Percentiles rank a stretch among this genome's conserved stretches.
Evolutionary conservation across 2,113 vertebrate species (phyloP).

Genomic region (Stigmatopora argus): DNA sequence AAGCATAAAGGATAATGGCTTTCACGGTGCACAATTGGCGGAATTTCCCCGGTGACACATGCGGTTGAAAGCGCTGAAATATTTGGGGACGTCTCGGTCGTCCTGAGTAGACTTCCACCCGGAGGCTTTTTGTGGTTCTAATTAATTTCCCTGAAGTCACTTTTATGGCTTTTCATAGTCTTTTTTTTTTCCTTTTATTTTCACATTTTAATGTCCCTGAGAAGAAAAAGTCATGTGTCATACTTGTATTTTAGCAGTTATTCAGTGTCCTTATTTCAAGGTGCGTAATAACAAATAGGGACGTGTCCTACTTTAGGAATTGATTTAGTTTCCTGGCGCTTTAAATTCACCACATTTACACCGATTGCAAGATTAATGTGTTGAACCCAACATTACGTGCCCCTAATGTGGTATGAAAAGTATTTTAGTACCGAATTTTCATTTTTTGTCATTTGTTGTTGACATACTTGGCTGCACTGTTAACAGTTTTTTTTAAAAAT

Average conservation of each 20-base stretch:
- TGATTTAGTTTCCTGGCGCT: neutral
- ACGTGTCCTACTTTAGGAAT: neutral
- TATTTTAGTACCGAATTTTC: neutral
- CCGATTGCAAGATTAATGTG: neutral
- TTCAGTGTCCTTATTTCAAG: neutral
- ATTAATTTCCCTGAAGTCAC: slow-evolving; percentile 59
- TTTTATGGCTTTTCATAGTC: slow-evolving; percentile 48
- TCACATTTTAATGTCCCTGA: slow-evolving; percentile 18
- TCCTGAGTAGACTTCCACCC: slow-evolving; percentile 43
- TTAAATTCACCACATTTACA: neutral
- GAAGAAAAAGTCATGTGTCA: neutral
- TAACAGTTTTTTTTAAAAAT: no score
- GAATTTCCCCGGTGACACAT: slow-evolving; percentile 59
- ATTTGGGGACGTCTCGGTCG: slow-evolving; percentile 49
- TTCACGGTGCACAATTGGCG: slow-evolving; percentile 46
- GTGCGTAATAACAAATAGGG: neutral
- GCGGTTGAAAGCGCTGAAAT: slow-evolving; percentile 57
- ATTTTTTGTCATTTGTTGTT: no score
- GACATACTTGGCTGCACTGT: no score
- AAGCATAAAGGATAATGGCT: slow-evolving; percentile 59
- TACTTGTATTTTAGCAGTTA: neutral
- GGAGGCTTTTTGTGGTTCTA: slow-evolving; percentile 44
- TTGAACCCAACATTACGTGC: neutral
- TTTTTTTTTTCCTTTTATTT: slow-evolving; percentile 39
- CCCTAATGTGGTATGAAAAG: neutral